These are phyloP conservation scores for Agrypnia vestita DNA, from an alignment of 1,140 invertebrate genomes.

Conservation along the genomic window DNA sequence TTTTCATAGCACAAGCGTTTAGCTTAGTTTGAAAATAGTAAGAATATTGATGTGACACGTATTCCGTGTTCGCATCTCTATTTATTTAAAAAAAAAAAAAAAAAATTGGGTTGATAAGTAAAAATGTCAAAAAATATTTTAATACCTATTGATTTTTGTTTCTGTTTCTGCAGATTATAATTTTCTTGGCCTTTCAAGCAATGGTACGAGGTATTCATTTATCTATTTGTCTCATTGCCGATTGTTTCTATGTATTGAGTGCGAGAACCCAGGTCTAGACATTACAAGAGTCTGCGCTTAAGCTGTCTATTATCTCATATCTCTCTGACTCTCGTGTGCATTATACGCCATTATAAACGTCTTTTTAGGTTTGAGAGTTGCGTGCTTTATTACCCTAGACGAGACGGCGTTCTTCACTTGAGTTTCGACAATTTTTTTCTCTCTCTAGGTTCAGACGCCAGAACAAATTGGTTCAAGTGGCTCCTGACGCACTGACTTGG, in stretches of 20 bases:
- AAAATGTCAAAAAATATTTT: no score
- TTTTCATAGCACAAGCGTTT: no score
- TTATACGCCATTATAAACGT: background rate
- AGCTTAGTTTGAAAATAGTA: no score
- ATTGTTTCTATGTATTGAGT: conserved; percentile 12
- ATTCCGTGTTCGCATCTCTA: no score
- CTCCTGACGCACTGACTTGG: no score
- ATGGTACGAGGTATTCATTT: no score
- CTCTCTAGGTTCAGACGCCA: background rate
- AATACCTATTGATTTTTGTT: no score
- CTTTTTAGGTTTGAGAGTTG: conserved; percentile 1
- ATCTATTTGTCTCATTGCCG: conserved; percentile 1
- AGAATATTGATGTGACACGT: no score
- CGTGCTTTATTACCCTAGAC: conserved; percentile 36
- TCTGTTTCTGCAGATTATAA: no score
- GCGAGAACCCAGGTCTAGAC: background rate
- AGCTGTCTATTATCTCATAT: background rate
- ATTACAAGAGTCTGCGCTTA: background rate
- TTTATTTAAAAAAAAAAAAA: no score
- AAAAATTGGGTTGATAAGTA: no score
- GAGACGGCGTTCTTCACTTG: background rate
- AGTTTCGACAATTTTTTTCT: background rate
- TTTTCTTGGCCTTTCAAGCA: no score
- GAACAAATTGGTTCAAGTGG: conserved; percentile 17
- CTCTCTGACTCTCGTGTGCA: background rate